Evolutionary conservation across 2,888 invertebrate species (phyloP), one percentile per base, ranked within the genome.

Genomic region (Limnephilus auricula): DNA sequence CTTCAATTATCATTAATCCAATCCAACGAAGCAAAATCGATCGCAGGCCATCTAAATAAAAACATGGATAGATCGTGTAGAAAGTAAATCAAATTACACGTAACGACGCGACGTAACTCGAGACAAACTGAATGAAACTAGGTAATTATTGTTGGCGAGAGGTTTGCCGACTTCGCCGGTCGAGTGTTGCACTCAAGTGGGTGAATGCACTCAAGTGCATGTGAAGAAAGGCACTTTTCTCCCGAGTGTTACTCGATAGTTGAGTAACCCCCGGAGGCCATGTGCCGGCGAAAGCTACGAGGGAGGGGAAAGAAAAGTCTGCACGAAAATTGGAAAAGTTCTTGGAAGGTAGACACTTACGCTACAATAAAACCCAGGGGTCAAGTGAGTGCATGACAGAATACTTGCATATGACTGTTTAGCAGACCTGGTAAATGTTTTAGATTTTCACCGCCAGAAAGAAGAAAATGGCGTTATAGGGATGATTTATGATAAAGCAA

Each of bases 181-280:
- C 82, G 90, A 89, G 50, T 90, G 87, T 90, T 87, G 89, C 80
- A 84, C 86, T 34, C 87, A 85, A 80, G 37, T 32, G 10, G 91
- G 90, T 90, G 92, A 88, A 91, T 90, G 92, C 90, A 89, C 90
- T 80, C 86, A 87, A 80, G 31, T 89, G 89, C 91, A 91, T 89
- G 90, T 65, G 87, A 91, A 92, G 91, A 92, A 92, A 91, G 89
- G 91, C 91, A 92, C 90, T 92, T 92, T 89, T 65, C 92, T 40
- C 78, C 80, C 89, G 89, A 87, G 90, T 85, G 90, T 91, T 80
- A 87, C 92, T 40, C 65, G 82, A 34, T 30, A 85, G 90, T 92
- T 91, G 91, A 87, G 90, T 92, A 92, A 92, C 80, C 89, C 83
- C 89, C 83, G 34, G 89, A 45, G 89, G 89, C 83, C 40, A 80